A percentile compares a stretch with the other conserved stretches of the same genome.
Conservation (phyloP, 1,140 invertebrate species). For the Hormaphis cornu region DNA sequence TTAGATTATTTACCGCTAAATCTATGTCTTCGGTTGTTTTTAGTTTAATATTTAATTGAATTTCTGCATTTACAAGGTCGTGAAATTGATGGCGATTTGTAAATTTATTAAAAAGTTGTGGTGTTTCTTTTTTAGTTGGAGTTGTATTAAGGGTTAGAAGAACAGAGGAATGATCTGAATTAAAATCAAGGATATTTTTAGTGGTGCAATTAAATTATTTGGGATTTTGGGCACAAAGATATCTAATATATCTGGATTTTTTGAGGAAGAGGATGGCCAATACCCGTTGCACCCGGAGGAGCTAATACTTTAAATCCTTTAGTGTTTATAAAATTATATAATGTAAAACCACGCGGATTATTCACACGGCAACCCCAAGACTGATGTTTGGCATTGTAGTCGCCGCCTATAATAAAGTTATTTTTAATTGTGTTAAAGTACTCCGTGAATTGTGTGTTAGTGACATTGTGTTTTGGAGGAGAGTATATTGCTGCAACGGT, state of each 20-base stretch:
- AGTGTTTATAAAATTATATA: slow-evolving; percentile 35
- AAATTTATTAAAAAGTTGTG: neutral
- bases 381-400: slow-evolving; percentile 22
- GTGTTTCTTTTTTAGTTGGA: neutral
- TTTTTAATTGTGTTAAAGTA: slow-evolving; percentile 40
- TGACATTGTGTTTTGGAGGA: slow-evolving; percentile 37
- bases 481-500: slow-evolving; percentile 14
- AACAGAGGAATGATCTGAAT: slow-evolving; percentile 37
- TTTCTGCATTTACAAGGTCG: neutral
- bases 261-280: slow-evolving; percentile 40
- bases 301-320: slow-evolving; percentile 31
- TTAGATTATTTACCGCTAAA: neutral
- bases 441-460: slow-evolving; percentile 37
- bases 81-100: neutral
- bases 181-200: slow-evolving; percentile 26
- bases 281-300: slow-evolving; percentile 42
- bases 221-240: slow-evolving; percentile 38
- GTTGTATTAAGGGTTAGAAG: slow-evolving; percentile 11
- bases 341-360: slow-evolving; percentile 39
- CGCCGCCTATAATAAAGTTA: slow-evolving; percentile 38
- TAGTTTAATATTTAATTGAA: neutral
- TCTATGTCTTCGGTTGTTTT: slow-evolving; percentile 2
- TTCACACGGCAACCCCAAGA: slow-evolving; percentile 38
- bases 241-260: slow-evolving; percentile 41
- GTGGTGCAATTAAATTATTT: slow-evolving; percentile 1